Percentiles rank a stretch among this genome's conserved stretches.
Evolutionary conservation across 2,797 vertebrate genomes (phyloP).

Genomic region (Lycodopsis pacificus): DNA sequence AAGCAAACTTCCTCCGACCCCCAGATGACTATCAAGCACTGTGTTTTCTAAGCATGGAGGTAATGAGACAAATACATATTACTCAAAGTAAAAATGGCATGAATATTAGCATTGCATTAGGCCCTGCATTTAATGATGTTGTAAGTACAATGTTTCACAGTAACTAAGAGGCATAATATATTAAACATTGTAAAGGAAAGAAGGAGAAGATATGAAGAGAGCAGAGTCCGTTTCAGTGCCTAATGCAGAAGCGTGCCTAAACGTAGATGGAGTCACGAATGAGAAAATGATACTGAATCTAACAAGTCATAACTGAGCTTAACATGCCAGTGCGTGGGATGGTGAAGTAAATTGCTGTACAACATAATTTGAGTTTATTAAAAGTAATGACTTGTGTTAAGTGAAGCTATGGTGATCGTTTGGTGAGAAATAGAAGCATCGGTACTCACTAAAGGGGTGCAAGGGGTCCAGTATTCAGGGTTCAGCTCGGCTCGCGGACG

Average conservation of each 20-base stretch:
- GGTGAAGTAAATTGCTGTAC: conserved; percentile 27
- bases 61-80: conserved; percentile 83
- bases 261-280: conserved; percentile 46
- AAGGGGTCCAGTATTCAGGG: conserved; percentile 89
- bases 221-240: conserved; percentile 18
- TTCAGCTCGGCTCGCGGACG: conserved; percentile 87
- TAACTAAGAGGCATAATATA: conserved; percentile 59
- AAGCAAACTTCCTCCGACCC: conserved; percentile 67
- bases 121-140: conserved; percentile 74
- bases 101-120: conserved; percentile 76
- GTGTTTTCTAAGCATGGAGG: conserved; percentile 76
- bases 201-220: conserved; percentile 25
- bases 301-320: conserved; percentile 36
- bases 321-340: conserved; percentile 37
- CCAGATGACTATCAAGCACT: conserved; percentile 76
- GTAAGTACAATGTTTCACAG: conserved; percentile 72
- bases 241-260: conserved; percentile 29
- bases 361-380: conserved; percentile 39
- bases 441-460: conserved; percentile 89
- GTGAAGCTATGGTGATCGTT: conserved; percentile 60
- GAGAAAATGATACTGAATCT: conserved; percentile 37
- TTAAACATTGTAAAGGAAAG: conserved; percentile 43
- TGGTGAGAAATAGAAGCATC: conserved; percentile 57
- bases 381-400: conserved; percentile 48
- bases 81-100: conserved; percentile 80